A percentile compares a stretch with the other conserved stretches of the same genome.
These are phyloP conservation scores for Zaprionus tsacasi DNA, from an alignment of 1,140 invertebrate species.

Conservation along the genomic window DNA sequence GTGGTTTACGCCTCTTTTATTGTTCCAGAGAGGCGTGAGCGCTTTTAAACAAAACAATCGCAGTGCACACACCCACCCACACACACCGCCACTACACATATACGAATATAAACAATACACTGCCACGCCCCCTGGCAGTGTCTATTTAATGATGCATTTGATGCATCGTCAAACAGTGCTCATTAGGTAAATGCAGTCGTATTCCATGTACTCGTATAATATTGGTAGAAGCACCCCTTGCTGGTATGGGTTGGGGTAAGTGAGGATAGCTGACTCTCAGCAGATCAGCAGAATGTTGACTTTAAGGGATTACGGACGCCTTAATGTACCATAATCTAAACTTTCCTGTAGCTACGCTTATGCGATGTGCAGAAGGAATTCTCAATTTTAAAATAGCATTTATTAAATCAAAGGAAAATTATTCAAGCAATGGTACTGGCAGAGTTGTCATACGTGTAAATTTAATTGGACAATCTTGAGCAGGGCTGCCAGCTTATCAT, in stretches of 20 bases:
- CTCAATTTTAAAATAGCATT: too few relatives aligned
- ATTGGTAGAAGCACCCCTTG: too few relatives aligned
- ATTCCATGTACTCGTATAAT: not conserved
- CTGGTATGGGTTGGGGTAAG: not conserved
- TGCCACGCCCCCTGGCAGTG: not conserved
- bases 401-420: too few relatives aligned
- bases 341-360: too few relatives aligned
- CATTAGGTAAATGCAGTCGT: not conserved
- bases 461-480: too few relatives aligned
- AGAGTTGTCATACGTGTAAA: too few relatives aligned
- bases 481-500: too few relatives aligned
- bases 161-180: conserved; percentile 32
- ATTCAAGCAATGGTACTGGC: too few relatives aligned
- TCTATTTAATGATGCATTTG: conserved; percentile 42
- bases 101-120: not conserved
- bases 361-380: too few relatives aligned
- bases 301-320: not conserved
- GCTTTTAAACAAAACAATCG: conserved; percentile 11
- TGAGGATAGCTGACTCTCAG: not conserved
- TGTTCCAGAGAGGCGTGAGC: conserved; percentile 8
- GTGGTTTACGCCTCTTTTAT: conserved; percentile 45
- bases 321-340: not conserved
- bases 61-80: not conserved
- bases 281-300: not conserved
- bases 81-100: not conserved